phyloP scores from a whole-genome alignment of 92 coral and sea anemone species.

The Anthopleura xanthogrammica region DNA sequence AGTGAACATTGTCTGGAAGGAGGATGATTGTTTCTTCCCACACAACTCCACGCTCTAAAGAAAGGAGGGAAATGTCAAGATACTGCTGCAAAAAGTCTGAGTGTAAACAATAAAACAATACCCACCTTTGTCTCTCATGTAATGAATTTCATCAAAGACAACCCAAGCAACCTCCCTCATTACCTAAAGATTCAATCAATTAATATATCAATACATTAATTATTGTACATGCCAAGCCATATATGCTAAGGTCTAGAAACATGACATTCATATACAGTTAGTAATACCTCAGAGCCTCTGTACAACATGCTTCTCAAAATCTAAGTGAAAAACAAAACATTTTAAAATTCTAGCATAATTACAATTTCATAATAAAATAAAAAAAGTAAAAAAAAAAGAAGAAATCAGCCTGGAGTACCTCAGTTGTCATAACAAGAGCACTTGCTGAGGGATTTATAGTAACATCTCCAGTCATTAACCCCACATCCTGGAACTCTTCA shows the following conservation, averaged over 20 bases:
- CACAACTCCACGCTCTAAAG: slow-evolving; percentile 93
- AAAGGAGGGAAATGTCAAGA: background rate
- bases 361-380: background rate
- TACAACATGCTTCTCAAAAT: slow-evolving; percentile 95
- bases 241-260: background rate
- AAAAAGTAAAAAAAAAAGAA: background rate
- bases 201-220: background rate
- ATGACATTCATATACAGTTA: too few species aligned
- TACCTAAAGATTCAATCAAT: slow-evolving; percentile 44
- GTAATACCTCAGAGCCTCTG: slow-evolving; percentile 92
- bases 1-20: slow-evolving; percentile 96
- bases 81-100: too few species aligned
- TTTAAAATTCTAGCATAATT: background rate
- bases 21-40: slow-evolving; percentile 99
- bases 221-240: background rate
- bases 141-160: slow-evolving; percentile 97
- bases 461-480: slow-evolving; percentile 99
- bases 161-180: slow-evolving; percentile 99
- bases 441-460: slow-evolving; percentile 97
- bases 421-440: slow-evolving; percentile 98
- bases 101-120: background rate
- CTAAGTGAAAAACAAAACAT: slow-evolving; percentile 28
- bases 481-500: slow-evolving; percentile 99
- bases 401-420: slow-evolving; percentile 43
- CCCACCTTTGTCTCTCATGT: slow-evolving; percentile 98